phyloP scores from a whole-genome alignment of 2,113 vertebrate species.

The Thunnus maccoyii region DNA sequence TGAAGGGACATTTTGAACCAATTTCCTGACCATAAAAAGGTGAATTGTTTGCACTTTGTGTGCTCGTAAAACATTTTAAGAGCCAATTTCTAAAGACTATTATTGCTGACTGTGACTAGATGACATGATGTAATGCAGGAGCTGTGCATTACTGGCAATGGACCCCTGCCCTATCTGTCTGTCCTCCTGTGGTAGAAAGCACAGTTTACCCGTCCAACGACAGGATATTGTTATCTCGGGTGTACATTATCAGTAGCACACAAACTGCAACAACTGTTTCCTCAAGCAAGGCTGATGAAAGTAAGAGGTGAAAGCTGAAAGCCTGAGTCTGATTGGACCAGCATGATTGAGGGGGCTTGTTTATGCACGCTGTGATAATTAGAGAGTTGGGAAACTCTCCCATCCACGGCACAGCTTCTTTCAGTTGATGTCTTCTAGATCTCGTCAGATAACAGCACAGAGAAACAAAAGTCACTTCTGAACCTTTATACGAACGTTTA shows the following conservation, averaged over 20 bases:
- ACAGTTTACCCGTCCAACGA: neutral
- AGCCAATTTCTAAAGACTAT: neutral
- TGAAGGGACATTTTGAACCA: neutral
- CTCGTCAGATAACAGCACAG: constrained; percentile 50
- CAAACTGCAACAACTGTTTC: constrained; percentile 47
- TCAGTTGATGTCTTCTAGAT: constrained; percentile 38
- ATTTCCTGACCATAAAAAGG: too few relatives aligned
- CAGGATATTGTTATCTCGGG: constrained; percentile 40
- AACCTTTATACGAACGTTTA: constrained; percentile 2
- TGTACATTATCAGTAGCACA: constrained; percentile 43
- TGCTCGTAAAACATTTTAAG: neutral
- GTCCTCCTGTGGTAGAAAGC: constrained; percentile 12
- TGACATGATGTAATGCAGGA: neutral
- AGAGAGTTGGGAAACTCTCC: constrained; percentile 46
- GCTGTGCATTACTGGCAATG: neutral
- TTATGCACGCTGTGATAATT: constrained; percentile 50
- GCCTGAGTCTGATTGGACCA: constrained; percentile 31
- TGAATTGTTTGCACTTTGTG: too few relatives aligned
- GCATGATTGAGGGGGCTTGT: constrained; percentile 42
- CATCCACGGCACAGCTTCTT: constrained; percentile 27
- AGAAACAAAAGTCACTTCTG: constrained; percentile 42
- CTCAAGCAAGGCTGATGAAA: constrained; percentile 41
- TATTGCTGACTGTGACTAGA: constrained; percentile 1
- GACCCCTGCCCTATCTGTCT: constrained; percentile 14
- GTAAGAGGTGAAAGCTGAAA: constrained; percentile 43